Evolutionary conservation across 2,797 vertebrate species (phyloP).

Genomic region (Luscinia luscinia): DNA sequence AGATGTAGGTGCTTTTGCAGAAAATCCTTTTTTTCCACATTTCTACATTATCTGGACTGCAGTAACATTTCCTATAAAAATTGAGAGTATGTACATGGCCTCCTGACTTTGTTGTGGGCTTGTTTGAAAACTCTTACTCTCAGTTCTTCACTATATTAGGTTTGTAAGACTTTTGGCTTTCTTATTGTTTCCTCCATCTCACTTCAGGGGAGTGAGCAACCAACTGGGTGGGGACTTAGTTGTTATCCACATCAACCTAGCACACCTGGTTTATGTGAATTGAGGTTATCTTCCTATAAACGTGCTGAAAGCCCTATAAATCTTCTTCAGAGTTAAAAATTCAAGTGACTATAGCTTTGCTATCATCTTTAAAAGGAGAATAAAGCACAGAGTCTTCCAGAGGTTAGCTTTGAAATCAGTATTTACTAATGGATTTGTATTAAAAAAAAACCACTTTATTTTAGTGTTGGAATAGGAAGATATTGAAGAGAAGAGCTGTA

Average conservation of each 20-base stretch:
- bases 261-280: neutral
- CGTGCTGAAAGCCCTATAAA: neutral
- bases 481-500: neutral
- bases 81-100: neutral
- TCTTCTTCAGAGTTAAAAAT: neutral
- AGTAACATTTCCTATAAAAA: neutral
- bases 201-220: neutral
- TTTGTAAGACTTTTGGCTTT: neutral
- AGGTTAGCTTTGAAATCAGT: neutral
- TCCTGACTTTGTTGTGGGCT: neutral
- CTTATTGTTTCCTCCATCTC: neutral
- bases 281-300: neutral
- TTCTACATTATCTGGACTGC: neutral
- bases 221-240: neutral
- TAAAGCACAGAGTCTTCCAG: neutral
- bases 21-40: neutral
- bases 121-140: neutral
- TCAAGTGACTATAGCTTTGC: neutral
- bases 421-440: neutral
- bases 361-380: neutral
- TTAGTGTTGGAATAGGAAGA: neutral
- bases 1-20: neutral
- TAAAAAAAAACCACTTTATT: neutral
- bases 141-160: neutral
- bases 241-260: neutral